phyloP scores from a whole-genome alignment of 2,888 invertebrate species.

The Seladonia tumulorum region DNA sequence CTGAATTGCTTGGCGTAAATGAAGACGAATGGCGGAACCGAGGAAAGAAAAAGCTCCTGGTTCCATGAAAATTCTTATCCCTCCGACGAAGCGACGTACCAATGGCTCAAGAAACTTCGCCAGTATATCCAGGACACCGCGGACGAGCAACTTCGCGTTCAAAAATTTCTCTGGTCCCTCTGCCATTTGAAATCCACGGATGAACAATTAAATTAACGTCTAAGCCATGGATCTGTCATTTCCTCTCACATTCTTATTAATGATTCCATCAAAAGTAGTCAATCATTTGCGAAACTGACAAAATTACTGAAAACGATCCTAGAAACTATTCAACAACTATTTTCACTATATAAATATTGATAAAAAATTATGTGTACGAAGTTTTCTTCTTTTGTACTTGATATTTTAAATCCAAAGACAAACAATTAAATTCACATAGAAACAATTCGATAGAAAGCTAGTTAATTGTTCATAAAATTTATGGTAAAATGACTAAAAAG shows the following conservation, averaged over 20 bases:
- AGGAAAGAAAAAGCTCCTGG: constrained; percentile 32
- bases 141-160: neutral
- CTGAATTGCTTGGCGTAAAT: constrained; percentile 61
- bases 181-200: neutral
- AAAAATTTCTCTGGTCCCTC: neutral
- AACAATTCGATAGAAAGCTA: no score
- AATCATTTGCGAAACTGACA: neutral
- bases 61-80: constrained; percentile 45
- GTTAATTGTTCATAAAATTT: no score
- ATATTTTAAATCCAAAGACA: neutral
- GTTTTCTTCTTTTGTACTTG: neutral
- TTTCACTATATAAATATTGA: neutral
- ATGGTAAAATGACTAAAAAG: no score
- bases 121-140: neutral
- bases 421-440: neutral
- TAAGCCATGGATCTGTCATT: neutral
- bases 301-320: neutral
- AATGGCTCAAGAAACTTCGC: neutral
- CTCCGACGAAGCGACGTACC: neutral
- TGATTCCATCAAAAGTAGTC: neutral
- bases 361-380: neutral
- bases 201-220: neutral
- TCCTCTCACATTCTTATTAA: neutral
- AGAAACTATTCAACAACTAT: neutral
- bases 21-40: constrained; percentile 59